Evolutionary conservation across 1,140 invertebrate genomes (phyloP), one percentile per base, ranked within the genome.

Genomic region (Aphidius gifuensis): DNA sequence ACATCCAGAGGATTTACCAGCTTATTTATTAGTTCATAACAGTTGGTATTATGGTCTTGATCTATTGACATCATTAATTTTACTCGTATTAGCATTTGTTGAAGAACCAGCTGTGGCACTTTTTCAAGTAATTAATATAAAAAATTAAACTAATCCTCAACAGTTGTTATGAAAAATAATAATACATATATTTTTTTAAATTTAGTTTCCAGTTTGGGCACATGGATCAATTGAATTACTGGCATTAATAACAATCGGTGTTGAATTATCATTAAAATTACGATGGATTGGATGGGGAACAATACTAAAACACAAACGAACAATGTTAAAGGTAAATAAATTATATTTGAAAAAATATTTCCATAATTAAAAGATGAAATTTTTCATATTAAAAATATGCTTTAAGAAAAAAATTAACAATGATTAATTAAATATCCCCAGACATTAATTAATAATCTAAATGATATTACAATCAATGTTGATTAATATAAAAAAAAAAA

Each of bases 1-100:
- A 47, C 88, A 89, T 74, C 88, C 88, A 32, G 88, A 90, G 71
- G 91, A 92, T 72, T 79, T 96, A 55, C 93, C 93, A 8, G 90
- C 92, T 0, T 96, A 96, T 77, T 82, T 94, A 21, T 80, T 94
- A 47, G 92, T 94, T 1, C 93, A 96, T 76, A 94, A 94, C 74
- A 86, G 85, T 64, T 93, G 91, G 89, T 95, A 94, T 79, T 92
- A 96, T 76, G 85, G 88, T 1, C 79, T 95, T 60, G 93, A 96
- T 75, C 80, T 96, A 44, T 73, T 88, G 57, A 91, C 91, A 21
- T 91, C 92, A 2, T 71, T 95, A 39, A 75, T 92, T 45, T 82
- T 96, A 2, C 83, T 96, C 42, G 79, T 85, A n/a, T 82, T 96
- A 58, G 92, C 92, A 11, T 84, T 92, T 55, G 88, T 89, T 43